Base-by-base conservation (phyloP, 2,888 invertebrate genomes). In the Anoplius nigerrimus region DNA sequence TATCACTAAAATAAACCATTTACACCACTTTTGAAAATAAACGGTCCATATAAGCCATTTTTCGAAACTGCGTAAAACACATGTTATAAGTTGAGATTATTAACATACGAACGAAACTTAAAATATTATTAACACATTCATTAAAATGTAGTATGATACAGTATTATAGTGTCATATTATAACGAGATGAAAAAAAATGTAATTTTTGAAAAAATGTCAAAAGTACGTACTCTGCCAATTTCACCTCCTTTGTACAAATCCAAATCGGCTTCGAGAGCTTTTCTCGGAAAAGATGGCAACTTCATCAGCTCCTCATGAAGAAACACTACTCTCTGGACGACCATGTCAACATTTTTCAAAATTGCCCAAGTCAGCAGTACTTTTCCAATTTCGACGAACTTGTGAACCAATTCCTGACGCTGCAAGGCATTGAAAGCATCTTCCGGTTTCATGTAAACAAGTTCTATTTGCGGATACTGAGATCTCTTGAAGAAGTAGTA, bases 281-380 rank as follows among this genome's bases (percentile, higher is more conserved):
- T 99, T 34, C 99, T 92, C 0, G 99, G 99, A 88, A 99, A 99
- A 0, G 99, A 97, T 0, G 99, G 99, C 8, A 99, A 90, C 87
- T 99, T 99, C 94, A 98, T 98, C 8, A 99, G 91, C 89, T 99
- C 99, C 85, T 99, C 99, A 88, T 99, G 99, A 5, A 99, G 91
- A 87, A 99, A 99, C 2, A 98, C 98, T 2, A 99, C 98, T 75
- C 99, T 92, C 90, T 98, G 99, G 6, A 98, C 98, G 11, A 98
- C 96, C 96, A 96, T 96, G 81, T 97, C 96, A 34, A 97, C 97
- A 86, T 97, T 97, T 84, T 97, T 97, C 62, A 97, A 90, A 79
- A 97, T 97, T 0, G 97, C 97, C 97, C 97, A 97, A 0, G 96
- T 97, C 2, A 97, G 90, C 64, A 96, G 91, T 0, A 97, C 96